Percentiles rank a stretch among this genome's conserved stretches.
Conservation (phyloP, 30 jellyfish, hydroid and myxozoan species). For the Cassiopea andromeda region DNA sequence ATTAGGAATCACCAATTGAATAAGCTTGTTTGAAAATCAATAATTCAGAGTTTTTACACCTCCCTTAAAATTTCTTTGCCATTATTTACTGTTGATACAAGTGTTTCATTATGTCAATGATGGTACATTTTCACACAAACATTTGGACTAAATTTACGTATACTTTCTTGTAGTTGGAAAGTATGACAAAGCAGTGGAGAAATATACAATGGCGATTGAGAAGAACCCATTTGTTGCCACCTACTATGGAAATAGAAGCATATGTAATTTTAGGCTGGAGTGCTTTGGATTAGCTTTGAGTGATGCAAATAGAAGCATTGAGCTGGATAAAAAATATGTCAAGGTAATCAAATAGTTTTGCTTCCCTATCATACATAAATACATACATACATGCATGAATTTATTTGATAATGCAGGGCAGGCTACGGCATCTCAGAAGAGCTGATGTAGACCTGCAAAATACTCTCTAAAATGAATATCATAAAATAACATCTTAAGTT, state of each 20-base stretch:
- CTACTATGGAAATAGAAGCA: constrained; percentile 93
- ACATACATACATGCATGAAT: too few relatives aligned
- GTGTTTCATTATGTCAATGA: background rate
- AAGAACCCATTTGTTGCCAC: constrained; percentile 89
- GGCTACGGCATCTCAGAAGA: too few relatives aligned
- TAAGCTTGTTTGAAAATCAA: too few relatives aligned
- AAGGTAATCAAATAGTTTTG: constrained; percentile 62
- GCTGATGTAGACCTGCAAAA: too few relatives aligned
- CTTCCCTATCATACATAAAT: too few relatives aligned
- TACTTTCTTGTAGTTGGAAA: constrained; percentile 69
- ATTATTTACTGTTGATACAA: too few relatives aligned
- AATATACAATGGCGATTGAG: constrained; percentile 84
- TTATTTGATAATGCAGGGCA: too few relatives aligned
- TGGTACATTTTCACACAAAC: background rate
- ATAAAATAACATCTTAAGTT: too few relatives aligned
- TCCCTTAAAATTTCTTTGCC: too few relatives aligned
- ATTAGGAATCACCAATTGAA: too few relatives aligned
- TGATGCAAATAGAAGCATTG: constrained; percentile 85
- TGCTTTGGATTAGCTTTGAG: constrained; percentile 93
- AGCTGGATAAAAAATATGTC: constrained; percentile 86
- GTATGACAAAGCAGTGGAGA: constrained; percentile 83
- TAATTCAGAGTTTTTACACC: too few relatives aligned
- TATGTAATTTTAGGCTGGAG: constrained; percentile 80
- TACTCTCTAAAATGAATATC: too few relatives aligned
- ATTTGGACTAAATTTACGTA: background rate